Base-by-base conservation (phyloP, 2,113 vertebrate species). In the Toxostoma redivivum region DNA sequence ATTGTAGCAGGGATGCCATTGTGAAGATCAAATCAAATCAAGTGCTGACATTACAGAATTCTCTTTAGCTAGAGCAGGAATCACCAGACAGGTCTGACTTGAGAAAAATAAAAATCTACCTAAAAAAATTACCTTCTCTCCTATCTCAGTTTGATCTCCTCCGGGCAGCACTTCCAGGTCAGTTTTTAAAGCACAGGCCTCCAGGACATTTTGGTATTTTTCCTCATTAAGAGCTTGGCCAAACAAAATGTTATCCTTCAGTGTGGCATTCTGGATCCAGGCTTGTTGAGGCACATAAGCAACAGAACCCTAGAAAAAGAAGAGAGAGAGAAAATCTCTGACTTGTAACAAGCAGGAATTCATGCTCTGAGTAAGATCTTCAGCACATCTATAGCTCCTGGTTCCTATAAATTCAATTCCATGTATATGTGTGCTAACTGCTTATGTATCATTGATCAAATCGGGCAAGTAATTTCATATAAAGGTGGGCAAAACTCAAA, bases 261-360 rank as follows among this genome's bases (percentile, higher is more conserved):
- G 97, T 0, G 99, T 98, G 94, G 98, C 98, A 9, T 99, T 99
- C 98, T 99, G 99, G 93, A 99, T 99, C 99, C 99, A 99, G 15
- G 99, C 99, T 96, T 99, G 99, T 94, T 99, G 99, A 33, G 99
- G 98, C 56, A 99, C 99, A 2, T 99, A 99, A 19, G 99, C 99
- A 94, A 99, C 98, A 9, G 99, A 99, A 9, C 99, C 99, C 99
- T 99, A 51, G 19, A 89, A 85, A 5, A 38, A 90, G 28, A 31
- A 65, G 37, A 86, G 53, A 56, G 9, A 51, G 51, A 72, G 10
- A 62, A 91, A 96, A 84, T 8, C 45, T 62, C 42, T 66, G 56
- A n/a, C 47, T 84, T 18, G 0, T 20, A 58, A 48, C 14, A 64
- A 77, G 44, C n/a, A 91, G 13, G 38, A 60, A 62, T 47, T 91